Conservation (phyloP, 2,797 vertebrate species). For the Limosa lapponica region DNA sequence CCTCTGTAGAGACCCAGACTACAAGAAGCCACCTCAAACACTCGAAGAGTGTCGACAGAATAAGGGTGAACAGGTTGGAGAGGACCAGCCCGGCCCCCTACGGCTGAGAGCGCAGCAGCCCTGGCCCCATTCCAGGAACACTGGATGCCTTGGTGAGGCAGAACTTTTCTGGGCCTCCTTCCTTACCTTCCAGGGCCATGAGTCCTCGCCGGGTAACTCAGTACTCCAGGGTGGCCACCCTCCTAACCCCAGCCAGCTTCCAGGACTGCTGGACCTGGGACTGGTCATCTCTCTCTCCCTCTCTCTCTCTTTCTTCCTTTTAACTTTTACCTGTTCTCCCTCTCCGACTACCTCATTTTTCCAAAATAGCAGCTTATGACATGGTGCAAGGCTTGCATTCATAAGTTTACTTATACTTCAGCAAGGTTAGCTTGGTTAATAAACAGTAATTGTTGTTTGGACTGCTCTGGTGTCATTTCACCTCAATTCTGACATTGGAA, state of each 20-base stretch:
- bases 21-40: background rate
- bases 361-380: background rate
- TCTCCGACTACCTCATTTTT: background rate
- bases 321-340: background rate
- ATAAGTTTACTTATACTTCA: background rate
- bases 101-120: background rate
- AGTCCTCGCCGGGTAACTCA: too few relatives aligned
- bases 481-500: background rate
- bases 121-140: background rate
- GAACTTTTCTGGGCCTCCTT: too few relatives aligned
- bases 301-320: background rate
- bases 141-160: background rate
- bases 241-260: background rate
- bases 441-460: background rate
- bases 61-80: background rate
- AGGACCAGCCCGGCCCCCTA: too few relatives aligned
- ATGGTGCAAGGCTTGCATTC: background rate
- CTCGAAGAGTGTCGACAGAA: background rate
- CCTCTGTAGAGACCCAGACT: background rate
- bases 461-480: background rate
- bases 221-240: background rate
- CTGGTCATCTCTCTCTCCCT: background rate
- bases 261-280: background rate
- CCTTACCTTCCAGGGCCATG: background rate
- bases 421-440: background rate